Percentiles rank a stretch among this genome's conserved stretches.
Evolutionary conservation across 1,140 invertebrate species (phyloP).

Genomic region (Drosophila chauvacae): DNA sequence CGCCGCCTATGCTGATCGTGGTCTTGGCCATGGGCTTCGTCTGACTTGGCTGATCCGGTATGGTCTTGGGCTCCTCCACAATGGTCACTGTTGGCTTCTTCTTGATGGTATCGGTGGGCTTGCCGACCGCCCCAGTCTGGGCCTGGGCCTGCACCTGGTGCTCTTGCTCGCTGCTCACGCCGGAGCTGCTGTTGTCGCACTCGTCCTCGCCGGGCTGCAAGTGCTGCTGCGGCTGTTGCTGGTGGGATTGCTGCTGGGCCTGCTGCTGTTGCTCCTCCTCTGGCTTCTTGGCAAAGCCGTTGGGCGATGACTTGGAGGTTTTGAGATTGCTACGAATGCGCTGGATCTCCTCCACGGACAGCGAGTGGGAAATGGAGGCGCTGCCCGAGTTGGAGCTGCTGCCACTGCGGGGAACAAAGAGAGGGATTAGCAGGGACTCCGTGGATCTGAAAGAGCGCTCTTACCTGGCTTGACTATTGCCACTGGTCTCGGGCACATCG

Average conservation of each 20-base stretch:
- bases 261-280: constrained; percentile 72
- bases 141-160: constrained; percentile 66
- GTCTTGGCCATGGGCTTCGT: constrained; percentile 61
- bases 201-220: constrained; percentile 87
- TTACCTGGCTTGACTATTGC: constrained; percentile 89
- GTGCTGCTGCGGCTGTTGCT: constrained; percentile 31
- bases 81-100: constrained; percentile 81
- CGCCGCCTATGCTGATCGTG: constrained; percentile 64
- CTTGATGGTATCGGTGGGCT: constrained; percentile 81
- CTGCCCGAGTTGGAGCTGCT: constrained; percentile 87
- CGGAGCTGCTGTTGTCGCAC: constrained; percentile 94
- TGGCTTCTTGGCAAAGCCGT: constrained; percentile 88
- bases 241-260: constrained; percentile 25
- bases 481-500: constrained; percentile 87
- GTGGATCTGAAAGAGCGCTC: neutral
- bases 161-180: constrained; percentile 94
- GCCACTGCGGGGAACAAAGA: constrained; percentile 47
- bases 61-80: constrained; percentile 78
- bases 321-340: constrained; percentile 93
- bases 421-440: neutral
- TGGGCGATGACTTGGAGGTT: constrained; percentile 93
- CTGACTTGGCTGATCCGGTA: constrained; percentile 53
- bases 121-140: constrained; percentile 54
- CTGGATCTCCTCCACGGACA: constrained; percentile 94
- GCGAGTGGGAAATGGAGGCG: constrained; percentile 91